A percentile compares a stretch with the other conserved stretches of the same genome.
These are phyloP conservation scores for Euglossa dilemma DNA, from an alignment of 1,140 invertebrate species.

Conservation along the genomic window DNA sequence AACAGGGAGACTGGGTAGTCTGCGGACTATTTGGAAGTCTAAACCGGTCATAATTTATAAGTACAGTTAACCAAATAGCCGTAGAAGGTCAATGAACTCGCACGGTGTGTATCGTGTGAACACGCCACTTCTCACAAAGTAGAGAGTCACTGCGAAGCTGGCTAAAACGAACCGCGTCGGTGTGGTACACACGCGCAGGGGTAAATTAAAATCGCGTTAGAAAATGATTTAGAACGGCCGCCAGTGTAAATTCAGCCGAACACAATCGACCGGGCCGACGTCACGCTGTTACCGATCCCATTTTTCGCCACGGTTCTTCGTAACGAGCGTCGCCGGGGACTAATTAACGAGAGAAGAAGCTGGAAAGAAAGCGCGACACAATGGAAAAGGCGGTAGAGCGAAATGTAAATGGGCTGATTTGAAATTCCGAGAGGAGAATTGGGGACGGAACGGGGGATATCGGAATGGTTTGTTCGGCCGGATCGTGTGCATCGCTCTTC, in stretches of 20 bases:
- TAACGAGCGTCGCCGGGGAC: too few species aligned
- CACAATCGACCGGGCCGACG: neutral
- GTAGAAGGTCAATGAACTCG: slow-evolving; percentile 64
- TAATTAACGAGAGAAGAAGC: neutral
- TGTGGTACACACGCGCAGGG: slow-evolving; percentile 1
- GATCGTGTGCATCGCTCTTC: neutral
- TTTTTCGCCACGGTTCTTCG: neutral
- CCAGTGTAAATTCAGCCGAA: neutral
- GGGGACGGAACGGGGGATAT: neutral
- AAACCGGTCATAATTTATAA: slow-evolving; percentile 58
- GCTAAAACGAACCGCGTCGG: slow-evolving; percentile 31
- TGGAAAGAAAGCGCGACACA: neutral
- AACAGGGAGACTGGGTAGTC: neutral
- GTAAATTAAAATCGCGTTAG: slow-evolving; percentile 58
- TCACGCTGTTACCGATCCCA: neutral
- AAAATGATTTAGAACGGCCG: neutral
- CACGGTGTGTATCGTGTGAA: slow-evolving; percentile 38
- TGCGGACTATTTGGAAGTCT: slow-evolving; percentile 29
- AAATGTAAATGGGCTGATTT: neutral
- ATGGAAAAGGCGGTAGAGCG: neutral
- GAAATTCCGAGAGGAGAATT: neutral
- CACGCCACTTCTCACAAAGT: slow-evolving; percentile 42
- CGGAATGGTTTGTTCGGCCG: neutral
- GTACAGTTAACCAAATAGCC: slow-evolving; percentile 68
- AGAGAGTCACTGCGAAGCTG: slow-evolving; percentile 36